Base-by-base conservation (phyloP, 2,888 invertebrate genomes). In the Trichopria drosophilae region DNA sequence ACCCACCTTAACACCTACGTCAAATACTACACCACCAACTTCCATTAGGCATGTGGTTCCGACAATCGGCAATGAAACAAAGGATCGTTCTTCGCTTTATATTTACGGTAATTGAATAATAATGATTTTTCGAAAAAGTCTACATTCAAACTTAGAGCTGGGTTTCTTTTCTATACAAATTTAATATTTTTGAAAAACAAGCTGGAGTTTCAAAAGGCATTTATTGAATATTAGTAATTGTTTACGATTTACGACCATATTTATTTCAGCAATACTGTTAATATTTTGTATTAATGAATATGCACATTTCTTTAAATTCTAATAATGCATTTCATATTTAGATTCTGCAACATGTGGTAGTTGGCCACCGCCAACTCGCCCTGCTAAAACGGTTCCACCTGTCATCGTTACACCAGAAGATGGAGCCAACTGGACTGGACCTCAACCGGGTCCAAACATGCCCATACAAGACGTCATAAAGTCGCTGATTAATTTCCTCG, bases 401-500 rank as follows among this genome's bases (percentile, higher is more conserved):
- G 82, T 82, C 40, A 82, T 83, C 54, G 80, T 83, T 44, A 82
- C 82, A 0, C 79, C 77, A 3, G 82, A 82, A 37, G 82, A 81
- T 43, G 63, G 63, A 6, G 63, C 67, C 18, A 71, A 74, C 23
- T 74, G 74, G 62, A 60, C 65, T 61, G 67, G 67, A 1, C 79
- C 81, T 1, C 84, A 83, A 59, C 78, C 82, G 0, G 83, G 82
- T 3, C 82, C 85, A 0, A 85, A 85, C 61, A 81, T 88, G 78
- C 84, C 87, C 1, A 84, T 89, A 16, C 83, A 87, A 7, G 90
- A 93, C 67, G 87, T 93, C 34, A 90, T 93, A 63, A 94, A 94
- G 77, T 91, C 93, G 1, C 79, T 97, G 36, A 86, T 96, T 28
- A 90, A 93, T 72, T 95, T 93, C 73, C 80, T 97, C 26, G 87